Base-by-base conservation (phyloP, 2,888 invertebrate genomes). In the Tanypteryx hageni region DNA sequence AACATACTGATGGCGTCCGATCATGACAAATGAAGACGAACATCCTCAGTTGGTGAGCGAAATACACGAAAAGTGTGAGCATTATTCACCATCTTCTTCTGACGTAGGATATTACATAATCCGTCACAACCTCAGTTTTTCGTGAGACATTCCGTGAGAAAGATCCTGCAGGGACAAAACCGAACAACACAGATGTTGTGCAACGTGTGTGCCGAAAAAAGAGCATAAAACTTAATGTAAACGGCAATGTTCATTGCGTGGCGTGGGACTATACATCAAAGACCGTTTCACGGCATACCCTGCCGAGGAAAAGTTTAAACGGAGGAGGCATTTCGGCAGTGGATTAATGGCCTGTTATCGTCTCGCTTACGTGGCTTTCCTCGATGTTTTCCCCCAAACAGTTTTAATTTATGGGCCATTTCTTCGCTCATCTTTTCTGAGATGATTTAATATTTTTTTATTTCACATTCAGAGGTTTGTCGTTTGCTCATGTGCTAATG, bases 11-110 rank as follows among this genome's bases (percentile, higher is more conserved):
- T 76, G 76, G 27, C 22, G 76, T 27, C 22, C 76, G 76, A 76
- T 76, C 76, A 27, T 76, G 76, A 76, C 76, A 76, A 76, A 76
- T 76, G 76, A 27, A 76, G 76, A 76, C 76, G 76, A 76, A 76
- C 76, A 27, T 22, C 76, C 76, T 22, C 22, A 76, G 22, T 76
- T 22, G 76, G 76, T 27, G 76, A 76, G 76, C 27, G 76, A 76
- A 76, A 76, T 27, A 76, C 76, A 76, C 22, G 76, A 76, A 76
- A 76, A 76, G 76, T 13, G 27, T 27, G 0, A 8, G 13, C 76
- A 76, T 76, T 76, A 76, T 76, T 76, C 76, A 76, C 76, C 76
- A 27, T 27, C 76, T 27, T 22, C n/a, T 27, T 27, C 76, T 76
- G 76, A 76, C 76, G 27, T 76, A 22, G 76, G 76, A 10, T 27